A percentile compares a stretch with the other conserved stretches of the same genome.
Evolutionary conservation across 2,888 invertebrate genomes (phyloP).

Genomic region (Sinodicranocentrus sp.): DNA sequence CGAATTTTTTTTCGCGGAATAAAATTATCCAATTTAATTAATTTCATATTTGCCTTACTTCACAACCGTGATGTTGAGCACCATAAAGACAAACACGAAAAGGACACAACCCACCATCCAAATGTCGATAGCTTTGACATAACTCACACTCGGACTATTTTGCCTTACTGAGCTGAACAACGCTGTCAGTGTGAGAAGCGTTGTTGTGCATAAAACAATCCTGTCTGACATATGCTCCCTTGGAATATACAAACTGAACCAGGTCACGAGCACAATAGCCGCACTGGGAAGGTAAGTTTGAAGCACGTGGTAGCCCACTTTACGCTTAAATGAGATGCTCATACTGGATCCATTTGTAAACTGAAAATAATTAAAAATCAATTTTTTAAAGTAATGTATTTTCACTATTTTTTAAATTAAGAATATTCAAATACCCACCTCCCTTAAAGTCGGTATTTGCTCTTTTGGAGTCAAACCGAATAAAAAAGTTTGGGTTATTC

Average conservation of each 20-base stretch:
- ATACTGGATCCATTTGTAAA: not conserved
- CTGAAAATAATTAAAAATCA: not conserved
- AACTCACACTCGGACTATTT: not conserved
- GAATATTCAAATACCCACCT: too few relatives aligned
- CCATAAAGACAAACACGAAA: too few relatives aligned
- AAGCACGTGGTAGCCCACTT: not conserved
- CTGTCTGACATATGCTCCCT: not conserved
- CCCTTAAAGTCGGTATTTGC: too few relatives aligned
- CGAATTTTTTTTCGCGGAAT: too few relatives aligned
- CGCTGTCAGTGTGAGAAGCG: not conserved
- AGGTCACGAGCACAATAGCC: not conserved
- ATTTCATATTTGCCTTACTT: too few relatives aligned
- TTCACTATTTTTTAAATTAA: not conserved
- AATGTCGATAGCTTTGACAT: not conserved
- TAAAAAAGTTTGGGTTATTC: too few relatives aligned
- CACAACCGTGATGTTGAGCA: too few relatives aligned
- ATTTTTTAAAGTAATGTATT: not conserved
- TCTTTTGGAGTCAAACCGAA: too few relatives aligned
- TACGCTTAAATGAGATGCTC: not conserved
- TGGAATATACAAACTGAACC: not conserved
- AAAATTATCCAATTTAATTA: too few relatives aligned
- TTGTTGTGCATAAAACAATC: not conserved
- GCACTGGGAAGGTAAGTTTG: conserved; percentile 8
- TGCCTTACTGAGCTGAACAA: not conserved
- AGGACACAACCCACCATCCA: too few relatives aligned